Percentiles rank a stretch among this genome's conserved stretches.
These are phyloP conservation scores for Bolborhynchus lineola DNA, from an alignment of 2,113 vertebrate species.

Conservation along the genomic window DNA sequence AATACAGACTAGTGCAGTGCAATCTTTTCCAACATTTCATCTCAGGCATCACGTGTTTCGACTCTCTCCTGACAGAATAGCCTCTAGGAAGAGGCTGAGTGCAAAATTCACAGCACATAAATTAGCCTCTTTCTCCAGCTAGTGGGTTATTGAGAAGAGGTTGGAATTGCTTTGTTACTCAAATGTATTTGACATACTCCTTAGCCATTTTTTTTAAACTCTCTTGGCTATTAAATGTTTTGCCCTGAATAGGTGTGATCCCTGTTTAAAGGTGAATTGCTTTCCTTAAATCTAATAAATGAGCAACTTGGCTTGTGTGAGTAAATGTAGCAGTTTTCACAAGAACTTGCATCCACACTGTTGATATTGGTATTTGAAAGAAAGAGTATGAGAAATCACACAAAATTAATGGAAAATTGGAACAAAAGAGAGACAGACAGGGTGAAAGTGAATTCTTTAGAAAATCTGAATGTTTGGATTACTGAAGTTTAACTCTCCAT, in stretches of 20 bases:
- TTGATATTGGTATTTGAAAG: background rate
- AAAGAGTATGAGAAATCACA: background rate
- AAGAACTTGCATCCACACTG: background rate
- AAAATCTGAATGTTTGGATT: background rate
- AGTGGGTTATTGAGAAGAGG: slow-evolving; percentile 57
- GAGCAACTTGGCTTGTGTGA: background rate
- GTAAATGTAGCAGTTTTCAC: background rate
- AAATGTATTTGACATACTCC: slow-evolving; percentile 46
- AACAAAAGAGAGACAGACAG: background rate
- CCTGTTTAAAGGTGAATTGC: slow-evolving; percentile 45
- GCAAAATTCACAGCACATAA: slow-evolving; percentile 61
- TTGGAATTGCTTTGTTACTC: slow-evolving; percentile 59
- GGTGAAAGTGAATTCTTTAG: background rate
- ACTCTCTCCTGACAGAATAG: slow-evolving; percentile 49
- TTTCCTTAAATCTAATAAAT: slow-evolving; percentile 47
- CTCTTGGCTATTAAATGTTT: slow-evolving; percentile 43
- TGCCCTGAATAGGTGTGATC: slow-evolving; percentile 36
- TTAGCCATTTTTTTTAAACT: slow-evolving; percentile 35
- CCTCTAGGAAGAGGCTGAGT: slow-evolving; percentile 56
- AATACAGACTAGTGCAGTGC: background rate
- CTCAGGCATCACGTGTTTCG: background rate
- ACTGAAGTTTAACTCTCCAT: background rate
- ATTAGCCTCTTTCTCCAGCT: slow-evolving; percentile 56
- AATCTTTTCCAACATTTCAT: slow-evolving; percentile 26
- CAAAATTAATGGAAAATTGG: slow-evolving; percentile 16